phyloP scores from a whole-genome alignment of 2,113 vertebrate genomes.

The Dromas ardeola region DNA sequence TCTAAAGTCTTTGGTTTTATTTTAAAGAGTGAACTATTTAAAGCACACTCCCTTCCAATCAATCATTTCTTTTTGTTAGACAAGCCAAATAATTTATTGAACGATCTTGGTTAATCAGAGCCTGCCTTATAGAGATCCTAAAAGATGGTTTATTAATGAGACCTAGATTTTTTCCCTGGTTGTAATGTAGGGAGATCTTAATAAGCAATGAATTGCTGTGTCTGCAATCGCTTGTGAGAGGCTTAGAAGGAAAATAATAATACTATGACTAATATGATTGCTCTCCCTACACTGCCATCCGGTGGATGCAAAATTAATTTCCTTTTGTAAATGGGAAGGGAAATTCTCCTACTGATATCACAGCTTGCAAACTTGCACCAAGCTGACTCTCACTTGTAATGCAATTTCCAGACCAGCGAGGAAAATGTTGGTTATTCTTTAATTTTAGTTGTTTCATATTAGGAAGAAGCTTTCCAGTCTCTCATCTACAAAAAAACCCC shows the following conservation, averaged over 20 bases:
- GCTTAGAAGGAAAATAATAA: slow-evolving; percentile 43
- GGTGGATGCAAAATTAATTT: slow-evolving; percentile 37
- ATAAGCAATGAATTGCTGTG: slow-evolving; percentile 51
- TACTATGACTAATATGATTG: slow-evolving; percentile 4
- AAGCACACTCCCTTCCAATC: background rate
- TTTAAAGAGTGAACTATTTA: background rate
- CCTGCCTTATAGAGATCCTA: background rate
- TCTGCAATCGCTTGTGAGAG: slow-evolving; percentile 53
- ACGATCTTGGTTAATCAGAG: background rate
- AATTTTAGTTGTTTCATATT: background rate
- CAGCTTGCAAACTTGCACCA: background rate
- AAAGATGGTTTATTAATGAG: slow-evolving; percentile 56
- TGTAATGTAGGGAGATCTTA: slow-evolving; percentile 31
- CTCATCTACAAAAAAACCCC: background rate
- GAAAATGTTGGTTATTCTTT: slow-evolving; percentile 2
- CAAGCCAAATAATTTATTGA: slow-evolving; percentile 8
- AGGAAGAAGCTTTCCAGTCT: background rate
- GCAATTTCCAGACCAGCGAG: background rate
- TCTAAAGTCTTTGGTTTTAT: background rate
- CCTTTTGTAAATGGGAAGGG: background rate
- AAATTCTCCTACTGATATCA: slow-evolving; percentile 25
- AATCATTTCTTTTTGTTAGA: background rate
- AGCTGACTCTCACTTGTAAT: background rate
- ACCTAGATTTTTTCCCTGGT: slow-evolving; percentile 13
- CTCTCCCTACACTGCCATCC: slow-evolving; percentile 61